phyloP scores from a whole-genome alignment of 2,888 invertebrate species.

The Oeneis ivallda region DNA sequence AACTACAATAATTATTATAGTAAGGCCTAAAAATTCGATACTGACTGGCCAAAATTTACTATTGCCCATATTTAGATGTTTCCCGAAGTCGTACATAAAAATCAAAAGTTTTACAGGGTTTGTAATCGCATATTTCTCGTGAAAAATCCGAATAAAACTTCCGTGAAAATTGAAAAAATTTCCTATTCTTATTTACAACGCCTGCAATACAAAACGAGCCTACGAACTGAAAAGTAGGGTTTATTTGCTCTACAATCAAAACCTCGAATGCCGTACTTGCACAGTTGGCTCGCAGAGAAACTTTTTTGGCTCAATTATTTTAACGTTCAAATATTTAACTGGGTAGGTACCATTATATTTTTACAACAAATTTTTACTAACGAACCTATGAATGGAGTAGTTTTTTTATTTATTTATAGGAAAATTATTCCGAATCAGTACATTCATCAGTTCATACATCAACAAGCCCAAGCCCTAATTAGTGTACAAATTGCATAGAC shows the following conservation, averaged over 20 bases:
- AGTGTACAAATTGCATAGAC: too few species aligned
- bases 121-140: slow-evolving; percentile 6
- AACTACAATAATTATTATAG: too few species aligned
- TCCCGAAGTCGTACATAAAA: not conserved
- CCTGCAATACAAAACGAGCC: slow-evolving; percentile 11
- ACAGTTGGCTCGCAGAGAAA: not conserved
- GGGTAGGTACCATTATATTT: too few species aligned
- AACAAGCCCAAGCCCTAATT: too few species aligned
- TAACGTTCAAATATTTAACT: not conserved
- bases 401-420: not conserved
- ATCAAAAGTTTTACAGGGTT: not conserved
- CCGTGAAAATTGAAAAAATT: not conserved
- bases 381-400: not conserved
- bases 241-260: slow-evolving; percentile 14
- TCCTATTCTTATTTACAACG: slow-evolving; percentile 10
- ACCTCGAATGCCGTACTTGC: not conserved
- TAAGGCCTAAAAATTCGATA: too few species aligned
- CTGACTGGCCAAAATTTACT: not conserved
- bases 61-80: not conserved
- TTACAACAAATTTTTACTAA: slow-evolving; percentile 1
- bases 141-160: slow-evolving; percentile 13
- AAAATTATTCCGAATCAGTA: too few species aligned
- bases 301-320: slow-evolving; percentile 16
- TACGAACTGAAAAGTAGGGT: not conserved
- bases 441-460: too few species aligned